Evolutionary conservation across 1,140 invertebrate species (phyloP), one percentile per base, ranked within the genome.

Genomic region (Himalopsyche phryganea): DNA sequence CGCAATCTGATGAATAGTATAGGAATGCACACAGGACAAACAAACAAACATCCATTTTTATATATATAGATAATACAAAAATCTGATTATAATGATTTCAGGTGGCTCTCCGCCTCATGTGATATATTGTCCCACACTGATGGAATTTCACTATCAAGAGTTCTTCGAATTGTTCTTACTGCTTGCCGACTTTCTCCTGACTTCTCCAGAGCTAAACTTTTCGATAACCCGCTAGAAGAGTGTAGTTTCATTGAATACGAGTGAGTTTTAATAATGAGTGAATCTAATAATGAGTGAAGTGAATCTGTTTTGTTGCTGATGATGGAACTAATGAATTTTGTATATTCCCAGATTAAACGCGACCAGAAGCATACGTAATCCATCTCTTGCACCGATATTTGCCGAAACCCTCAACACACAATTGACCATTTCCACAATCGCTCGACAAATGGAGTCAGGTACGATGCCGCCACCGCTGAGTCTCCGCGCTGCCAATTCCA

Each of bases 371-470:
- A 32, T 11, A 10, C 17, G 56, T 11, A 36, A 42, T 19, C 14
- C 17, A 2, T 40, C 36, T 13, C 18, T 57, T 4, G 35, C 36
- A 0, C 61, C 61, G 5, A 48, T 59, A 17, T 63, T 60, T 52
- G 52, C 57, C 1, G 48, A 60, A 46, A 60, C 57, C 2, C 53
- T 63, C 5, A 63, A 63, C 41, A 45, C 61, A 9, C 57, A 60
- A 19, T 42, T 60, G 42, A 28, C 23, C 23, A 5, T 28, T 28
- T 28, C 23, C 4, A 28, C 23, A 3, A 28, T 28, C 23, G 23
- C 23, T 9, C 23, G 23, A 5, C 23, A 28, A 28, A 9, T 42
- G 19, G 11, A 20, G 11, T 58, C 47, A n/a, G 20, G 23, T 3
- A 9, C 23, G 3, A 9, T 9, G 9, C 23, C 23, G 3, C 9